Conservation (phyloP, 2,113 vertebrate species). For the Axis porcinus region DNA sequence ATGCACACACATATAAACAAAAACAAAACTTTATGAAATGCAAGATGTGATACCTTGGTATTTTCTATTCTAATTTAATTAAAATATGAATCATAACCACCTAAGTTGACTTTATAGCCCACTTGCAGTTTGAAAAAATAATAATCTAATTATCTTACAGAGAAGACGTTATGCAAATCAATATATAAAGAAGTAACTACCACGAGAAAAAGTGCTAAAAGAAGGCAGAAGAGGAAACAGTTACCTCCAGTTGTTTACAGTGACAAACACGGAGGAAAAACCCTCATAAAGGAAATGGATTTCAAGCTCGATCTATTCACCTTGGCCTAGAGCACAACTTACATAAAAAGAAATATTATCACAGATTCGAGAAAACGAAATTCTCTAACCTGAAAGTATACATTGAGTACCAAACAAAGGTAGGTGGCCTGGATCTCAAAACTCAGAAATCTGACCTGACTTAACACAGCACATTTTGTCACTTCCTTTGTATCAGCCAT, state of each 20-base stretch:
- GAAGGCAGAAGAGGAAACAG: neutral
- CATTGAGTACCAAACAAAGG: neutral
- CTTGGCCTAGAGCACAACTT: neutral
- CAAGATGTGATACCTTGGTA: neutral
- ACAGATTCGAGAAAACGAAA: neutral
- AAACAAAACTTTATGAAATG: constrained; percentile 35
- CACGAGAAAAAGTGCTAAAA: neutral
- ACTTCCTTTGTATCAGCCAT: neutral
- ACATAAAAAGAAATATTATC: neutral
- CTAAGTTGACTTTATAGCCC: neutral
- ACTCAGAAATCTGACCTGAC: neutral
- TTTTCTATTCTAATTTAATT: constrained; percentile 8
- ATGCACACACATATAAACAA: neutral
- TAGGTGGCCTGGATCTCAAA: neutral
- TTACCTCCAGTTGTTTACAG: neutral
- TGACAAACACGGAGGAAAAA: neutral
- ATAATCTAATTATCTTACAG: neutral
- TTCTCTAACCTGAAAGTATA: neutral
- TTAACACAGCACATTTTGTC: neutral
- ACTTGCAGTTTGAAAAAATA: neutral
- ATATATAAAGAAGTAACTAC: neutral
- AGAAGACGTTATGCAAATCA: neutral
- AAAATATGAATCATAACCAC: constrained; percentile 1
- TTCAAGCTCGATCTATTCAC: neutral
- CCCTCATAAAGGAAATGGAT: neutral